A percentile compares a stretch with the other conserved stretches of the same genome.
Evolutionary conservation across 1,140 invertebrate species (phyloP).

Genomic region (Popillia japonica): DNA sequence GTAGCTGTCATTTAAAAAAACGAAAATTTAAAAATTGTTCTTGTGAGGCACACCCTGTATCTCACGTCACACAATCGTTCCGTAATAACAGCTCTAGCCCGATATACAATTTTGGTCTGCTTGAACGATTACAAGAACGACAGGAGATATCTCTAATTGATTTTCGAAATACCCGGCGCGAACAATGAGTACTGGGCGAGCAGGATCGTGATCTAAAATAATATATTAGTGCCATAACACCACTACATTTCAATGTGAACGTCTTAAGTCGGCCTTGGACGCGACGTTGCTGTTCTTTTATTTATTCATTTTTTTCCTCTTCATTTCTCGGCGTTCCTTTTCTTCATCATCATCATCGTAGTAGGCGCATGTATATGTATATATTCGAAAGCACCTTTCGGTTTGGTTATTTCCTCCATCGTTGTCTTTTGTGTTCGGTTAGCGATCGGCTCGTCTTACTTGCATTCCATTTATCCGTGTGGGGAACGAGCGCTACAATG

Average conservation of each 20-base stretch:
- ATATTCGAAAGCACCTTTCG: background rate
- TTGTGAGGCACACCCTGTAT: too few relatives aligned
- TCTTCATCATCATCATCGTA: background rate
- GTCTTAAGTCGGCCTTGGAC: constrained; percentile 17
- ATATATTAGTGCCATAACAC: constrained; percentile 5
- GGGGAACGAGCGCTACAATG: background rate
- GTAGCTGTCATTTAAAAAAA: too few relatives aligned
- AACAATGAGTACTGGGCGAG: background rate
- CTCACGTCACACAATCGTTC: too few relatives aligned
- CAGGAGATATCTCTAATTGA: background rate
- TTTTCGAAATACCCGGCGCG: background rate
- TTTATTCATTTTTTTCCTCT: background rate
- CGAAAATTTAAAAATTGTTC: too few relatives aligned
- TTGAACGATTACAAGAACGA: background rate
- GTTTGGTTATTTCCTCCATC: background rate
- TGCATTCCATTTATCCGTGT: background rate
- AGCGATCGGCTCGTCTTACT: background rate
- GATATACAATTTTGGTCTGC: too few relatives aligned
- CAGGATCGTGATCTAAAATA: constrained; percentile 1
- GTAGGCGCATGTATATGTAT: too few relatives aligned
- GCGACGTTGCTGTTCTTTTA: background rate
- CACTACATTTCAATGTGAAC: constrained; percentile 14
- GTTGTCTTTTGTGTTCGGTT: too few relatives aligned
- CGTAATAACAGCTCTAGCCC: too few relatives aligned
- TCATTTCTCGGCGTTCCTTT: background rate